Conservation (phyloP, 2,888 invertebrate species). For the Malthinus seriepunctatus region DNA sequence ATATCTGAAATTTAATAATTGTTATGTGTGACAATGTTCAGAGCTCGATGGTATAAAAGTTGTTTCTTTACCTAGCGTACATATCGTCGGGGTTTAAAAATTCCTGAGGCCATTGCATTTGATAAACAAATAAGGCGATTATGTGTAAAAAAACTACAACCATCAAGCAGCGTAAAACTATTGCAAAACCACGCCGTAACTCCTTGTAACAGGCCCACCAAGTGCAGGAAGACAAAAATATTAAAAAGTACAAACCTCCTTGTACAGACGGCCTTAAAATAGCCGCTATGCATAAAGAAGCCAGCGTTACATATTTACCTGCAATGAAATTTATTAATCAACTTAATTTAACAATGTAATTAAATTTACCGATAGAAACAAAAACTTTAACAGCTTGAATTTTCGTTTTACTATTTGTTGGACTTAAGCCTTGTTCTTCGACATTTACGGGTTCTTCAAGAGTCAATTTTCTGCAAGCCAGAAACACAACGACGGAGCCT, state of each 20-base stretch:
- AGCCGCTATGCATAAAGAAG: slow-evolving; percentile 71
- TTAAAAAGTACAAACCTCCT: slow-evolving; percentile 83
- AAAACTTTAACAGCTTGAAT: slow-evolving; percentile 36
- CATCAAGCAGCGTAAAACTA: slow-evolving; percentile 71
- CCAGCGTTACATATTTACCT: slow-evolving; percentile 70
- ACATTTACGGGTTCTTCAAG: slow-evolving; percentile 28
- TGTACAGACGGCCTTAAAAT: slow-evolving; percentile 81
- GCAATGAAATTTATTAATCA: slow-evolving; percentile 14
- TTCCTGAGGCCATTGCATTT: slow-evolving; percentile 80
- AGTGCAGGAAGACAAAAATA: slow-evolving; percentile 82
- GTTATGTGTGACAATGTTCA: neutral
- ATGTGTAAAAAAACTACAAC: slow-evolving; percentile 79
- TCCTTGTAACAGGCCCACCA: slow-evolving; percentile 85
- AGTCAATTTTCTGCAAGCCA: slow-evolving; percentile 55
- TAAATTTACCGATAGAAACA: slow-evolving; percentile 40
- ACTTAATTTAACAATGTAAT: neutral
- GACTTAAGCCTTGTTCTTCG: slow-evolving; percentile 25
- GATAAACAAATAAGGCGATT: slow-evolving; percentile 75
- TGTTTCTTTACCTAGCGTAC: slow-evolving; percentile 69
- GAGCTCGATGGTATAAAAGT: neutral
- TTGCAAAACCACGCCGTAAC: slow-evolving; percentile 76
- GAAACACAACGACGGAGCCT: slow-evolving; percentile 57
- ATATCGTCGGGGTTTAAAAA: slow-evolving; percentile 68
- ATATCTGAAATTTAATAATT: slow-evolving; percentile 61
- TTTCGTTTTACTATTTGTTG: slow-evolving; percentile 24